A percentile compares a stretch with the other conserved stretches of the same genome.
Conservation (phyloP, 2,888 invertebrate species). For the Chrysina gloriosa region DNA sequence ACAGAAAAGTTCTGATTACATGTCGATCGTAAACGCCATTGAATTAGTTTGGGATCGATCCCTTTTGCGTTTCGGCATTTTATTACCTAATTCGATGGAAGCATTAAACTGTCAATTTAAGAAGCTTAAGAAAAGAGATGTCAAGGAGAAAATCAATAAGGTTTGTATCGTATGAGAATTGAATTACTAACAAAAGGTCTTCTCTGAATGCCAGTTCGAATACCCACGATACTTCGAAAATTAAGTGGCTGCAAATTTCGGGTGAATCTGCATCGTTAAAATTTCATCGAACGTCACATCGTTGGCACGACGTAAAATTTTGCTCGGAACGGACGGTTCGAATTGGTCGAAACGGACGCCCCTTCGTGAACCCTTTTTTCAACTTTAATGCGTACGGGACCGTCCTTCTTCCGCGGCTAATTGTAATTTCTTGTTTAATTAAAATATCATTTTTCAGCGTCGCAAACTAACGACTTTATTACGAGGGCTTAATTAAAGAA, state of each 20-base stretch:
- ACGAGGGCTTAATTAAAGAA: constrained; percentile 25
- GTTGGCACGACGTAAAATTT: constrained; percentile 4
- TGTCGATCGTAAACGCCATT: no score
- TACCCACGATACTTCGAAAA: neutral
- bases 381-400: constrained; percentile 11
- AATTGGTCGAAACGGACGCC: neutral
- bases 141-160: no score
- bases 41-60: no score
- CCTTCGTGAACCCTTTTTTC: constrained; percentile 13
- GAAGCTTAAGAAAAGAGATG: no score
- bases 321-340: neutral
- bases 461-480: constrained; percentile 36
- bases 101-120: no score
- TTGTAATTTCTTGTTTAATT: constrained; percentile 37
- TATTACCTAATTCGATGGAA: no score
- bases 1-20: no score
- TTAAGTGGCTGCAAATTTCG: neutral
- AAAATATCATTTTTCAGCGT: constrained; percentile 34
- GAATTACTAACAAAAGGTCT: no score
- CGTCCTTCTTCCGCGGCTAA: neutral
- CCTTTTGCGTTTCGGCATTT: no score
- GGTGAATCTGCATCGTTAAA: constrained; percentile 9
- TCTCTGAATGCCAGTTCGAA: no score
- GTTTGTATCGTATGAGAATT: no score
- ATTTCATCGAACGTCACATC: neutral